Conservation (phyloP, 1,140 invertebrate species). For the Nixonia krombeini region DNA sequence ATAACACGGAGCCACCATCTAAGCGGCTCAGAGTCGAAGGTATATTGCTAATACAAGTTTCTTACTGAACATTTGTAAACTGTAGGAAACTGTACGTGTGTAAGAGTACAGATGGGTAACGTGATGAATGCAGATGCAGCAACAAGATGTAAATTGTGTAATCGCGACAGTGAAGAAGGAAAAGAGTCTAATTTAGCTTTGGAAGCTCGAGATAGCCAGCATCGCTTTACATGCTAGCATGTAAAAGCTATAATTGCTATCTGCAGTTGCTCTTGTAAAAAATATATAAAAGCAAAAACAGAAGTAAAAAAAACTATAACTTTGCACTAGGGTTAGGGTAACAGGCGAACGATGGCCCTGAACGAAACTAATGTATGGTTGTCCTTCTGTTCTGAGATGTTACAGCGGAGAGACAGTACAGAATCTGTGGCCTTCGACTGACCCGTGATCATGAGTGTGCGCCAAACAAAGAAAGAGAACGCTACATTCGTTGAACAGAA, state of each 20-base stretch:
- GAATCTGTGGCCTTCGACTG: conserved; percentile 72
- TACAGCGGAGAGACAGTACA: conserved; percentile 72
- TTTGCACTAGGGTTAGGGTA: conserved; percentile 61
- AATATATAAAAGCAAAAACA: conserved; percentile 11
- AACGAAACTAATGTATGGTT: conserved; percentile 72
- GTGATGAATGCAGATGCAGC: conserved; percentile 55
- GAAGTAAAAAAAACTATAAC: conserved; percentile 8
- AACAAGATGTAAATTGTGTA: conserved; percentile 54
- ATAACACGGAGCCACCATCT: conserved; percentile 55
- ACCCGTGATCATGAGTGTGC: conserved; percentile 71
- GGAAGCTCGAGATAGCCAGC: conserved; percentile 52
- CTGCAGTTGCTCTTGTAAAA: conserved; percentile 37
- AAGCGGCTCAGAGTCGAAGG: conserved; percentile 67
- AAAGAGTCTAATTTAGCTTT: conserved; percentile 47
- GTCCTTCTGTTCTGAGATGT: conserved; percentile 74
- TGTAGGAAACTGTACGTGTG: conserved; percentile 40
- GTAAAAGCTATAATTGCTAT: conserved; percentile 18
- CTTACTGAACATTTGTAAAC: conserved; percentile 35
- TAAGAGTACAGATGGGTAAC: conserved; percentile 52
- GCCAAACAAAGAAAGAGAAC: conserved; percentile 71
- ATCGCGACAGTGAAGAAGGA: conserved; percentile 50
- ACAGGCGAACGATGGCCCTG: conserved; percentile 59
- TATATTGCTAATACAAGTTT: conserved; percentile 61
- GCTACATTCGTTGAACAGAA: conserved; percentile 69
- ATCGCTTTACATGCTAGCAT: conserved; percentile 51